phyloP scores from a whole-genome alignment of 2,797 vertebrate genomes.

The Gallinago stenura region DNA sequence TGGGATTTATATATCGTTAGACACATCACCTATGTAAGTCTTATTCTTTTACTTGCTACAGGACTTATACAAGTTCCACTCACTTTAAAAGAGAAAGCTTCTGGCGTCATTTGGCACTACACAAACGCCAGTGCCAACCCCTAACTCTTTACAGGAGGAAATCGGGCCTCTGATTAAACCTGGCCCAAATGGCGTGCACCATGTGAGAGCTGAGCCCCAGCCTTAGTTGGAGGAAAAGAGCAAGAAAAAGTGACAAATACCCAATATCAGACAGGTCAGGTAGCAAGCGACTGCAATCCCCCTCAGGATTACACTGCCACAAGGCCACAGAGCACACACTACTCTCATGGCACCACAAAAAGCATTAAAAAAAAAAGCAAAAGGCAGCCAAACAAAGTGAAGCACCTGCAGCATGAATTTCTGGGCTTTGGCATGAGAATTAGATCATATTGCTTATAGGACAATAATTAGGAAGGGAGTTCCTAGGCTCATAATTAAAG shows the following conservation, averaged over 20 bases:
- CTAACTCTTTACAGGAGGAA: neutral
- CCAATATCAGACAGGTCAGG: neutral
- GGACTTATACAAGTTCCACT: neutral
- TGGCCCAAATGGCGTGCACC: neutral
- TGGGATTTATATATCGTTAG: neutral
- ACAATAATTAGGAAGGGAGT: slow-evolving; percentile 66
- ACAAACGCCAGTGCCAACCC: neutral
- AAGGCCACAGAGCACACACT: neutral
- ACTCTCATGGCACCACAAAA: neutral
- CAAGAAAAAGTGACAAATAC: neutral
- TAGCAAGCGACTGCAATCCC: neutral
- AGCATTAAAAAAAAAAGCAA: neutral
- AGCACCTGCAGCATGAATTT: slow-evolving; percentile 7
- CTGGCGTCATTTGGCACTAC: neutral
- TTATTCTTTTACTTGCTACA: neutral
- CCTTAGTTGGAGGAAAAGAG: neutral
- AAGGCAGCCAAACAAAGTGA: neutral
- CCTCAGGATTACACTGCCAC: neutral
- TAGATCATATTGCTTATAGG: slow-evolving; percentile 40
- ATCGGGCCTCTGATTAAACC: neutral
- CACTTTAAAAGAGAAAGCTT: neutral
- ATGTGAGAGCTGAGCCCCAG: neutral
- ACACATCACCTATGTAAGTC: neutral
- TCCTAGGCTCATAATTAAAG: slow-evolving; percentile 69
- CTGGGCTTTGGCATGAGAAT: slow-evolving; percentile 40